Evolutionary conservation across 1,140 invertebrate genomes (phyloP), one percentile per base, ranked within the genome.

Genomic region (Meteorus sp.): DNA sequence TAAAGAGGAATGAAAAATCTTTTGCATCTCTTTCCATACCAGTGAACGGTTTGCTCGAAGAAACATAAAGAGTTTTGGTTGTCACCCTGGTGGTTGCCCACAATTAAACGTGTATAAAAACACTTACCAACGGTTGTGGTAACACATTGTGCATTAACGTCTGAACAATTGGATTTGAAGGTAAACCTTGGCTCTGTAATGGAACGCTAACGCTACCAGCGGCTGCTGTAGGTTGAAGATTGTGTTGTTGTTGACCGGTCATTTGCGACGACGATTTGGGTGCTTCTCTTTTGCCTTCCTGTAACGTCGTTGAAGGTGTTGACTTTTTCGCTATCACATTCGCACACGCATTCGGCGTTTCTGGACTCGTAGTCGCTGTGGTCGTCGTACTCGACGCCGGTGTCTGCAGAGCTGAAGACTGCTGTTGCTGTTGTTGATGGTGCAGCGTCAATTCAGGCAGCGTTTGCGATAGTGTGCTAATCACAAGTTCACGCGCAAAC

Each of bases 401-500:
- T 48, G 70, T 74, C 61, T 77, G 75, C 58, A 65, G 62, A 37
- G 61, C 61, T 62, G 72, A 68, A 37, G 62, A 53, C 17, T 56
- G 54, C 41, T 48, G 43, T 41, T 56, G 45, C 19, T 37, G 58
- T 6, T 62, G 54, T 17, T 71, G 65, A 27, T 78, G 72, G 27
- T 77, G 70, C 51, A 72, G 69, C 51, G 75, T 71, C 39, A 81
- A 72, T 39, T 78, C 76, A 25, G 76, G 71, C 60, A 80, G 69
- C 61, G 75, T 74, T 64, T 78, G 76, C 31, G 83, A 81, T 65
- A 89, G 73, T 23, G 86, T 85, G 25, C 84, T 82, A 52, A 89
- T 75, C 27, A 89, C 78, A 48, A 89, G 71, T 76, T 89, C 88
- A 66, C 88, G 85, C 44, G 87, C 81, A 79, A 90, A 90, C 13